Conservation (phyloP, 2,113 vertebrate genomes). For the Myocastor coypus region DNA sequence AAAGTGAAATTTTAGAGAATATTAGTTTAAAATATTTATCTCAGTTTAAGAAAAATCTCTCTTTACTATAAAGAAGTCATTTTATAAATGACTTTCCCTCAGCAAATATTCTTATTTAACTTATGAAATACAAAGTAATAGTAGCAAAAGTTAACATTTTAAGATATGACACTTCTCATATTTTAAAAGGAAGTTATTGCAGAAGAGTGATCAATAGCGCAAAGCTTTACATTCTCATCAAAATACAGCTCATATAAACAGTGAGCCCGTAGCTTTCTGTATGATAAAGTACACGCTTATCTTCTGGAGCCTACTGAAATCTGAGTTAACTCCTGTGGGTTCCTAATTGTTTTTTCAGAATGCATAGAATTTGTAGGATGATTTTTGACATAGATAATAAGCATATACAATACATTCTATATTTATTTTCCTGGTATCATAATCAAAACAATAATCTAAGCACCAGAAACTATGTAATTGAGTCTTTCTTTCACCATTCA, state of each 20-base stretch:
- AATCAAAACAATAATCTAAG: not conserved
- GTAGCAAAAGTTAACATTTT: slow-evolving; percentile 14
- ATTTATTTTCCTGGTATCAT: not conserved
- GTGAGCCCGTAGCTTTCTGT: not conserved
- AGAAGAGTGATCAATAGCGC: not conserved
- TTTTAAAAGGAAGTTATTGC: not conserved
- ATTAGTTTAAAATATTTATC: slow-evolving; percentile 76
- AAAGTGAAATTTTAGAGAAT: slow-evolving; percentile 68
- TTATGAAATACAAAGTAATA: not conserved
- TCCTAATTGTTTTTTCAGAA: slow-evolving; percentile 20
- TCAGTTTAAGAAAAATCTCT: slow-evolving; percentile 64
- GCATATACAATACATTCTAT: not conserved
- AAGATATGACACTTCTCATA: slow-evolving; percentile 1
- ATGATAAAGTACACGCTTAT: not conserved
- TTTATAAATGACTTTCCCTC: slow-evolving; percentile 7
- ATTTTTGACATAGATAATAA: slow-evolving; percentile 8
- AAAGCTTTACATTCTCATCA: slow-evolving; percentile 16
- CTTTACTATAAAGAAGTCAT: not conserved
- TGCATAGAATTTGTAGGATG: not conserved
- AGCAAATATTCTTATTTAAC: slow-evolving; percentile 24
- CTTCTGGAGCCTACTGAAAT: slow-evolving; percentile 9
- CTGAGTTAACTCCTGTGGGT: not conserved
- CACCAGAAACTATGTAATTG: not conserved
- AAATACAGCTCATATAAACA: not conserved
- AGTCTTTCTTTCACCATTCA: not conserved